phyloP scores from a whole-genome alignment of 2,888 invertebrate species.

The Drosophila paramelanica region DNA sequence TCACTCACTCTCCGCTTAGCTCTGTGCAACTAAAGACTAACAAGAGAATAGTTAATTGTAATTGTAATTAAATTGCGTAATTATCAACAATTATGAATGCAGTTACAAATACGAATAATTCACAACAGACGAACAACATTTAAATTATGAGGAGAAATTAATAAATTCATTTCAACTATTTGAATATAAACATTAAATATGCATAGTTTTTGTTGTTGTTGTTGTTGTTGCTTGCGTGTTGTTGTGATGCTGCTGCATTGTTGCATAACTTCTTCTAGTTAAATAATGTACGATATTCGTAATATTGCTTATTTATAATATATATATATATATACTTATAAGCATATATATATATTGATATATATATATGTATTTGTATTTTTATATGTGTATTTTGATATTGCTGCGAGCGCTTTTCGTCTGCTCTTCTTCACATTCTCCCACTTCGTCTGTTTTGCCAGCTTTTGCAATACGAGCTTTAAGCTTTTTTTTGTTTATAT shows the following conservation, averaged over 20 bases:
- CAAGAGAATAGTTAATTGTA: conserved; percentile 45
- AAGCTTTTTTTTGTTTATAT: conserved; percentile 2
- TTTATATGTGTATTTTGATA: conserved; percentile 44
- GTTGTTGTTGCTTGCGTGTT: conserved; percentile 21
- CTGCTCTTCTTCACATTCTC: conserved; percentile 4
- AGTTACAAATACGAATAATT: conserved; percentile 29
- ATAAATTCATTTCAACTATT: conserved; percentile 78
- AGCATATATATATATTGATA: conserved; percentile 21
- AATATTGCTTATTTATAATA: conserved; percentile 48
- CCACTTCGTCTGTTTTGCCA: conserved; percentile 1
- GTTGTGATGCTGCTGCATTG: conserved; percentile 25
- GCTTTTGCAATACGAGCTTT: conserved; percentile 16
- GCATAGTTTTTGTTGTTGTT: conserved; percentile 13
- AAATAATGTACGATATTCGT: conserved; percentile 45
- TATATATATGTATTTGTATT: conserved; percentile 21
- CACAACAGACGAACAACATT: conserved; percentile 59
- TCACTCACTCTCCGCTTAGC: conserved; percentile 14
- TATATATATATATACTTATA: conserved; percentile 39
- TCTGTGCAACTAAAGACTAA: conserved; percentile 63
- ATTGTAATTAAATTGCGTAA: conserved; percentile 48
- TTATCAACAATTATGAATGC: conserved; percentile 45
- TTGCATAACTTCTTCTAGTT: conserved; percentile 44
- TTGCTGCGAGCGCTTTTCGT: conserved; percentile 42
- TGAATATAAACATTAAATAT: conserved; percentile 48
- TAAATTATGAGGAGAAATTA: conserved; percentile 78